Base-by-base conservation (phyloP, 2,113 vertebrate species). In the Grallaria varia region DNA sequence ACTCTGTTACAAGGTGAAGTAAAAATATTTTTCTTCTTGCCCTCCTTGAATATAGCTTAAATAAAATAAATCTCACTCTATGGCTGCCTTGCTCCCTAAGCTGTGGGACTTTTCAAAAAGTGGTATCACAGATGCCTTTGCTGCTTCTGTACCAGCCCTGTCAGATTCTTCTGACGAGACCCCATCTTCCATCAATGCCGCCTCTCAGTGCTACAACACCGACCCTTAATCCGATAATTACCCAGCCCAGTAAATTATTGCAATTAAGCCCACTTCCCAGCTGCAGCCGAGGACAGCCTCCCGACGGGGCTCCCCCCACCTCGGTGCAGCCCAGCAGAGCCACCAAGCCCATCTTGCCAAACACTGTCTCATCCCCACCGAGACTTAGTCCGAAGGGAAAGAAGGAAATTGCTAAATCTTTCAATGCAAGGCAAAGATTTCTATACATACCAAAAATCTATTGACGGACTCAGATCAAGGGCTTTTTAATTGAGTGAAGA, bases 401-500 rank as follows among this genome's bases (percentile, higher is more conserved):
- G 62, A 52, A 82, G 78, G 69, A 92, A 95, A 91, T 76, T 24
- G 2, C 75, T 93, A 74, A 88, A 81, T 87, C 84, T 86, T 92
- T 91, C 72, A 67, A 87, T n/a, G 69, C 52, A 42, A 69, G 66
- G 68, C 13, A 6, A 87, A 92, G 86, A 90, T 79, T 96, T 95
- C 90, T 95, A 76, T 31, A 94, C 86, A 92, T 93, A 95, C 76
- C 0, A 2, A 90, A 94, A 94, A 49, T 53, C 93, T 92, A 93
- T 96, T 84, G 95, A 72, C 0, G 0, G 69, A 80, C 83, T 87
- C 53, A 90, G 92, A 96, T 94, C 83, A 93, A 96, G 92, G 77
- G 83, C 76, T 82, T 93, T 95, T 92, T 96, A 96, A 96, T 89
- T 94, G 96, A 89, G 88, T 90, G 80, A 87, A 84, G 73, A 92